A percentile compares a stretch with the other conserved stretches of the same genome.
phyloP scores from a whole-genome alignment of 1,140 invertebrate species.

The Drosophila lacertosa region DNA sequence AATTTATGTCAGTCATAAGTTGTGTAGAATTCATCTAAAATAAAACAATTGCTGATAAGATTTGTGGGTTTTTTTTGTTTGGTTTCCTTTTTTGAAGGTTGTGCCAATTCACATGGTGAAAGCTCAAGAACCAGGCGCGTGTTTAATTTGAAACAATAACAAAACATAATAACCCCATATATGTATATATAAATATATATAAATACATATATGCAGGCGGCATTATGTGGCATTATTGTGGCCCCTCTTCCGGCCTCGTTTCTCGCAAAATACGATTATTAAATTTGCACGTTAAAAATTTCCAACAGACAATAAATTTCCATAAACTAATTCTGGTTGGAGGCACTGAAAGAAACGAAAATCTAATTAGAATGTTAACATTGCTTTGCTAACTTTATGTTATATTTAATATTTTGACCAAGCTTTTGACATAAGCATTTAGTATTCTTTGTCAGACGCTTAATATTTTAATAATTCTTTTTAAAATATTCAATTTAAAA shows the following conservation, averaged over 20 bases:
- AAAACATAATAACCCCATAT: constrained; percentile 21
- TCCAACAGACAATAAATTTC: not conserved
- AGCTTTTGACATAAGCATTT: too few species aligned
- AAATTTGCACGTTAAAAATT: constrained; percentile 7
- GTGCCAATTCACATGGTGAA: constrained; percentile 12
- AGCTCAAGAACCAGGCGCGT: constrained; percentile 16
- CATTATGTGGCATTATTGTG: not conserved
- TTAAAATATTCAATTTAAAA: too few species aligned
- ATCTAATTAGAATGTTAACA: too few species aligned
- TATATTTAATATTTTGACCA: too few species aligned
- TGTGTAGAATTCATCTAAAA: not conserved
- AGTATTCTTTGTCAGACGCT: too few species aligned
- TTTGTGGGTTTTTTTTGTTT: too few species aligned
- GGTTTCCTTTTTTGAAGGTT: constrained; percentile 23
- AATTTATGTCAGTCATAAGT: constrained; percentile 3
- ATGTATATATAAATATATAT: not conserved
- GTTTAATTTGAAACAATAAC: constrained; percentile 26
- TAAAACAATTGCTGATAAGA: constrained; percentile 20
- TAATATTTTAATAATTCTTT: too few species aligned
- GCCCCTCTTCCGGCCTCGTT: constrained; percentile 17
- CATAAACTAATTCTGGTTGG: not conserved
- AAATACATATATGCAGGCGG: not conserved
- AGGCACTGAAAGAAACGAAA: not conserved
- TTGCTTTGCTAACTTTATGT: too few species aligned
- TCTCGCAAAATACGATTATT: constrained; percentile 14